phyloP scores from a whole-genome alignment of 1,140 invertebrate genomes.

The Charaxes varanes region DNA sequence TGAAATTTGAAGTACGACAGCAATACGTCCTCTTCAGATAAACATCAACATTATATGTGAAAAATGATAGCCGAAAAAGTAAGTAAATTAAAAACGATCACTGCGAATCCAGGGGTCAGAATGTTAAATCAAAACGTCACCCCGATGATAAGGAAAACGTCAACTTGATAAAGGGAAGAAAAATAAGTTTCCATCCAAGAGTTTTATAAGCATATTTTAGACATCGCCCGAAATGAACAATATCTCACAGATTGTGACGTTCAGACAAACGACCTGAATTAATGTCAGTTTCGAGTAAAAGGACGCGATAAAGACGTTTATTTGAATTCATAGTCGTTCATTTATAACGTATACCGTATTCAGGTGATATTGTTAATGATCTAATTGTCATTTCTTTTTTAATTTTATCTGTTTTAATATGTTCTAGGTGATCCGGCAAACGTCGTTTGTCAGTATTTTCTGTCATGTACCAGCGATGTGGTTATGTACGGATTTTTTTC shows the following conservation, averaged over 20 bases:
- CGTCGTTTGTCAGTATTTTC: too few species aligned
- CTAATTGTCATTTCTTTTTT: too few species aligned
- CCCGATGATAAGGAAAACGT: conserved; percentile 26
- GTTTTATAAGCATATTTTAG: conserved; percentile 28
- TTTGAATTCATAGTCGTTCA: not conserved
- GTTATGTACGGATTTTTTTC: too few species aligned
- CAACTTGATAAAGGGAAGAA: conserved; percentile 30
- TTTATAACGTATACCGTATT: too few species aligned
- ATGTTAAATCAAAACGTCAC: conserved; percentile 30
- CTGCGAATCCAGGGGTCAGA: conserved; percentile 9
- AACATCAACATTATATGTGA: too few species aligned
- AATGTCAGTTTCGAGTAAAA: conserved; percentile 9
- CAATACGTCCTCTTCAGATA: too few species aligned
- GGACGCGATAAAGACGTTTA: conserved; percentile 4
- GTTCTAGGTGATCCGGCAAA: too few species aligned
- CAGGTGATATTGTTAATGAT: too few species aligned
- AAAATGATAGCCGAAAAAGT: conserved; percentile 3
- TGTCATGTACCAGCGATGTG: too few species aligned
- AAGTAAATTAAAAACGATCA: conserved; percentile 16
- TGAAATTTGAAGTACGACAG: too few species aligned
- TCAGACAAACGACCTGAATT: conserved; percentile 12
- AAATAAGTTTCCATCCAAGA: conserved; percentile 34
- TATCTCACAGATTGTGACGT: conserved; percentile 12
- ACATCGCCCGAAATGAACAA: conserved; percentile 18
- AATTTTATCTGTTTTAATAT: too few species aligned